Evolutionary conservation across 2,797 vertebrate species (phyloP).

Genomic region (Rhadinocentrus ornatus): DNA sequence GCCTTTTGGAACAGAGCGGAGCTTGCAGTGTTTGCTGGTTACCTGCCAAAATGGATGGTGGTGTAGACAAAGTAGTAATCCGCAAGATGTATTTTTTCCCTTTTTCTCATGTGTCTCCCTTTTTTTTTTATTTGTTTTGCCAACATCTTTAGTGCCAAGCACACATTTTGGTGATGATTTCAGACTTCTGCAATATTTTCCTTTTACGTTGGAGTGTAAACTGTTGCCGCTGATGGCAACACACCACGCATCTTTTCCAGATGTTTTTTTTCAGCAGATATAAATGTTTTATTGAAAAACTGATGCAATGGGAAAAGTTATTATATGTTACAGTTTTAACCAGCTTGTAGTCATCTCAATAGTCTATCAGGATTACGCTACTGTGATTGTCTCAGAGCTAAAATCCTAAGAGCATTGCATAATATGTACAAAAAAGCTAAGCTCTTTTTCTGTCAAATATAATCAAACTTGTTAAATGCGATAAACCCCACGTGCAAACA

Average conservation of each 20-base stretch:
- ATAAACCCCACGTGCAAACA: constrained; percentile 58
- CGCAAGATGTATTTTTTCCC: constrained; percentile 60
- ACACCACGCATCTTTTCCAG: constrained; percentile 31
- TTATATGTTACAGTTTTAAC: constrained; percentile 18
- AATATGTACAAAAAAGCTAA: constrained; percentile 48
- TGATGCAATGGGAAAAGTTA: constrained; percentile 13
- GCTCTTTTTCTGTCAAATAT: constrained; percentile 33
- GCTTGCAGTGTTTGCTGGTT: constrained; percentile 56
- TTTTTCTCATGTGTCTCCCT: constrained; percentile 46
- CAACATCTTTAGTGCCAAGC: constrained; percentile 63
- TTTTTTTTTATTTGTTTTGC: constrained; percentile 69
- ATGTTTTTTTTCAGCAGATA: constrained; percentile 19
- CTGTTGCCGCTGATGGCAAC: constrained; percentile 46
- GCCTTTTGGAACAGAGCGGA: constrained; percentile 45
- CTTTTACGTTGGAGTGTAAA: constrained; percentile 49
- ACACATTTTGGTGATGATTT: constrained; percentile 53
- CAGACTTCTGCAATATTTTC: constrained; percentile 53
- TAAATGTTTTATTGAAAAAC: constrained; percentile 6
- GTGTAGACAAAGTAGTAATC: constrained; percentile 70
- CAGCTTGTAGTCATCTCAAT: background rate
- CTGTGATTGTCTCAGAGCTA: constrained; percentile 6
- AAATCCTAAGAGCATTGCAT: constrained; percentile 4
- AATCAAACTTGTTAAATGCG: constrained; percentile 56
- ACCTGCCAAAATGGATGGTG: constrained; percentile 66
- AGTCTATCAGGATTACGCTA: constrained; percentile 8